phyloP scores from a whole-genome alignment of 2,113 vertebrate species.

The Condylura cristata region DNA sequence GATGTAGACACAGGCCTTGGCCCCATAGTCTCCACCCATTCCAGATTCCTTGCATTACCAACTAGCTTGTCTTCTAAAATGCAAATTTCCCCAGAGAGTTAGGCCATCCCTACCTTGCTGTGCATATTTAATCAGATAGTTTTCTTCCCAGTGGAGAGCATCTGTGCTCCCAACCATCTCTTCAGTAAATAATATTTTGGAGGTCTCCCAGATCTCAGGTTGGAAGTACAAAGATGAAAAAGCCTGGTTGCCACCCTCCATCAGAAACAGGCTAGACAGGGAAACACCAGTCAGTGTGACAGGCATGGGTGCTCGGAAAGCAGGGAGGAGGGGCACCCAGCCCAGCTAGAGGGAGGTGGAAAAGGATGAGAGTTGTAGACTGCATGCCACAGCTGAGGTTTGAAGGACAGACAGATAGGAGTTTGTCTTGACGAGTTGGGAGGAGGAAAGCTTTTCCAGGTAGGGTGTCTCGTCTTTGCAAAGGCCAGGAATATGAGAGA shows the following conservation, averaged over 20 bases:
- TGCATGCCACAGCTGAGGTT: slow-evolving; percentile 15
- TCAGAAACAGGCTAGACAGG: not conserved
- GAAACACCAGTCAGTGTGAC: not conserved
- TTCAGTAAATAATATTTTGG: slow-evolving; percentile 16
- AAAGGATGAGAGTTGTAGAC: not conserved
- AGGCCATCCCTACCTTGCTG: slow-evolving; percentile 59
- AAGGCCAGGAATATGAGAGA: not conserved
- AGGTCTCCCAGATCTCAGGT: not conserved
- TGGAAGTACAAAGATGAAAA: slow-evolving; percentile 30
- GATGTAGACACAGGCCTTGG: slow-evolving; percentile 2
- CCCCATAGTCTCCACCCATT: slow-evolving; percentile 2
- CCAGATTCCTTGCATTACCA: slow-evolving; percentile 45
- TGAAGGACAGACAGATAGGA: not conserved
- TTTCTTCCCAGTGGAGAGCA: slow-evolving; percentile 53
- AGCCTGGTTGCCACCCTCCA: not conserved
- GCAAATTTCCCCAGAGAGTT: slow-evolving; percentile 53
- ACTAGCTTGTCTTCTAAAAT: slow-evolving; percentile 66
- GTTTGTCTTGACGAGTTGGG: not conserved
- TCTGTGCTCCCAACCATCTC: not conserved
- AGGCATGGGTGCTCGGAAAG: not conserved
- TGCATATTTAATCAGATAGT: slow-evolving; percentile 62
- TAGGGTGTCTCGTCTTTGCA: not conserved
- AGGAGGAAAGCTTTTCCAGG: not conserved
- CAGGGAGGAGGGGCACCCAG: not conserved
- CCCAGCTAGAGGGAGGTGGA: not conserved